A percentile compares a stretch with the other conserved stretches of the same genome.
Evolutionary conservation across 2,113 vertebrate species (phyloP).

Genomic region (human): DNA sequence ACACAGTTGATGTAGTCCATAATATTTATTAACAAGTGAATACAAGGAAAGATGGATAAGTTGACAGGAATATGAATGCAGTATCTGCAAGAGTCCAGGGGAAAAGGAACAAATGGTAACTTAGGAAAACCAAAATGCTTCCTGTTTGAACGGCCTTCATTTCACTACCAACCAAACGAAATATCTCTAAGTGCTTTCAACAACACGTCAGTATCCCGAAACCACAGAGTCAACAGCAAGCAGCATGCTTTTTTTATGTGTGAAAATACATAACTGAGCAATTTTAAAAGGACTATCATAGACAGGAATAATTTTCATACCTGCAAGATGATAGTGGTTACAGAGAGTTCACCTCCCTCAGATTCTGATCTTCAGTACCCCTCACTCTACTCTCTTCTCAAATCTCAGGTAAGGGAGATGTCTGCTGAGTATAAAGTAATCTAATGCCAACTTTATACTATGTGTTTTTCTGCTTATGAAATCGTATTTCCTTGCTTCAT

Average conservation of each 20-base stretch:
- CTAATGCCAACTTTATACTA: too few species aligned
- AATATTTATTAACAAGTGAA: background rate
- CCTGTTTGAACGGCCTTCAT: background rate
- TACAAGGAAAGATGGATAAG: background rate
- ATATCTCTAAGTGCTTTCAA: background rate
- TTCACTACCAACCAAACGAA: background rate
- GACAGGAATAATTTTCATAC: background rate
- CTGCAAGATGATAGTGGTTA: background rate
- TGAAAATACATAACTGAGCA: background rate
- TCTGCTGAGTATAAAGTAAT: background rate
- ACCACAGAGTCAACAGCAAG: background rate
- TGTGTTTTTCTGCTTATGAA: background rate
- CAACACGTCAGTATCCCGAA: background rate
- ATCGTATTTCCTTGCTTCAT: background rate
- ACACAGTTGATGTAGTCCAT: rapidly evolving
- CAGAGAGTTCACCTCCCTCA: background rate
- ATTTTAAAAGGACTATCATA: background rate
- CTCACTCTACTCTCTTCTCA: too few species aligned
- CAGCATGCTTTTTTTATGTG: rapidly evolving
- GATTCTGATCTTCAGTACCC: background rate
- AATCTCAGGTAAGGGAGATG: background rate
- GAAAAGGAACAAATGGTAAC: background rate
- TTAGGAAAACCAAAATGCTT: background rate
- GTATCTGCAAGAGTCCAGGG: too few species aligned
- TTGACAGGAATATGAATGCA: background rate